Conservation (phyloP, 2,797 vertebrate genomes). For the Micropoecilia bifurca region DNA sequence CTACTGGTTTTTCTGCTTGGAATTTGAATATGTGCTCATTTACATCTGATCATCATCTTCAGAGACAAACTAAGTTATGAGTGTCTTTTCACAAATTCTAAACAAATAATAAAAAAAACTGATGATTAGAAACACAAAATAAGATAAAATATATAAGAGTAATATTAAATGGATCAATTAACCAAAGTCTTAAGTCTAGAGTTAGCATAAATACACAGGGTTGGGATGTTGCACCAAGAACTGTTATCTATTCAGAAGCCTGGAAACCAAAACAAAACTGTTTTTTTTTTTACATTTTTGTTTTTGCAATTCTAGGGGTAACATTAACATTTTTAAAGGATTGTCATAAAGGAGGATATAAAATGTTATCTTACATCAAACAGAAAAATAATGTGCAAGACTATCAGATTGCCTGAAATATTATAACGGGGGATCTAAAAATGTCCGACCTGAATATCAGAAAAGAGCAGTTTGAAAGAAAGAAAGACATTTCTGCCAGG, state of each 20-base stretch:
- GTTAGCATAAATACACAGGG: background rate
- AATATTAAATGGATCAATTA: background rate
- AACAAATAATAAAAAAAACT: background rate
- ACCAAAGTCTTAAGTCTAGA: background rate
- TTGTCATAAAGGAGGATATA: background rate
- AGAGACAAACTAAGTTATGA: background rate
- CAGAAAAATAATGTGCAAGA: background rate
- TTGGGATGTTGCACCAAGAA: background rate
- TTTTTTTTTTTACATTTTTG: too few species aligned
- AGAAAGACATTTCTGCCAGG: constrained; percentile 61
- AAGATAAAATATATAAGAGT: background rate
- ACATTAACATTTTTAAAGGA: background rate
- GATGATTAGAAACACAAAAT: background rate
- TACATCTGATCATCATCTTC: background rate
- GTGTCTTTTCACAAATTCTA: background rate
- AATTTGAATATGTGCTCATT: background rate
- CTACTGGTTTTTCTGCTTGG: background rate
- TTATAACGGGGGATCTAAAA: background rate
- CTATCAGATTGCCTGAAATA: background rate
- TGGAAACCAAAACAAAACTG: background rate
- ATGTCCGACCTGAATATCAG: background rate
- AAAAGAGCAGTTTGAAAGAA: background rate
- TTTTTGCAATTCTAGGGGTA: background rate
- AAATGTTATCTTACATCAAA: background rate
- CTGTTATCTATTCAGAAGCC: background rate